Base-by-base conservation (phyloP, 2,797 vertebrate genomes). In the Arctocebus calabarensis region DNA sequence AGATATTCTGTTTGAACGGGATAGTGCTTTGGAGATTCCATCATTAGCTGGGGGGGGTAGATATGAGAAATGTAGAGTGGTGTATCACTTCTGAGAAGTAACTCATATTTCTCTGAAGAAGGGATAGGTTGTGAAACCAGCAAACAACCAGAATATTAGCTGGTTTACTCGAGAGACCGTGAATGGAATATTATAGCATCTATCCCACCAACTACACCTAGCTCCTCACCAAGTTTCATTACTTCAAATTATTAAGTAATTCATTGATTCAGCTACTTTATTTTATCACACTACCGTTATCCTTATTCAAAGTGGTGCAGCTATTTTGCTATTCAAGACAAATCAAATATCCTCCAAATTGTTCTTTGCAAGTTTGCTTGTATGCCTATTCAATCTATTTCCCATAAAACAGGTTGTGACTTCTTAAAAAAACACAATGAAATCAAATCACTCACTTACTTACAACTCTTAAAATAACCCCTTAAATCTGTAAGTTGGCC, bases 231-330 rank as follows among this genome's bases (percentile, higher is more conserved):
- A 43, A 29, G 3, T 73, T 43, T 71, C 57, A 64, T 75, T 57
- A 73, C 40, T 74, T 96, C 9, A 81, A 32, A 83, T 62, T 91
- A 13, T 90, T 48, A 61, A 88, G 74, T 90, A 88, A 55, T 17
- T 66, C 40, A 23, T 45, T n/a, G 4, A 85, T 79, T 81, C 40
- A 86, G 5, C 29, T 66, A 73, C 12, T 81, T n/a, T 43, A 3
- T 34, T 73, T 79, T 59, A 7, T 94, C 3, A 20, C 19, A 12
- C 8, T 61, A 13, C 40, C 17, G 68, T 66, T 12, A 92, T 10
- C 29, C 5, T 91, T 59, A 27, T 59, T 48, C 32, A 52, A 83
- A 7, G 10, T 14, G 85, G 17, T 29, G 27, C 32, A 78, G 48
- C 11, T 55, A 11, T 61, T 66, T 87, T 57, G 1, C 7, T 83